phyloP scores from a whole-genome alignment of 1,140 invertebrate species.

The Drosophila triauraria region DNA sequence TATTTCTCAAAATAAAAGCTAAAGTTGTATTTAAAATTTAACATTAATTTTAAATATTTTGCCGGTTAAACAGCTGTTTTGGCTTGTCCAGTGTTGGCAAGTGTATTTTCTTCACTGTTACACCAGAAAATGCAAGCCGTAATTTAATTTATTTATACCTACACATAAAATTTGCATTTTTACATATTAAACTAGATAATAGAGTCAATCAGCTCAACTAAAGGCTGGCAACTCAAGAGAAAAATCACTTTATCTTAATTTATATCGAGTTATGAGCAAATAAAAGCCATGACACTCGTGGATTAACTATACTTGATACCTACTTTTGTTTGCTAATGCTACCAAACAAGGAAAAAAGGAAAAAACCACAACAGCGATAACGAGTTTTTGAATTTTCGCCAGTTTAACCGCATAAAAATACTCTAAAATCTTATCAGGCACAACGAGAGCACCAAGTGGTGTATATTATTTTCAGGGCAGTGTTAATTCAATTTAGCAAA shows the following conservation, averaged over 20 bases:
- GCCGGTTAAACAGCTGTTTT: conserved; percentile 1
- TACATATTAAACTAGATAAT: not conserved
- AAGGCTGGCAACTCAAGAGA: too few relatives aligned
- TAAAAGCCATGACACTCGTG: not conserved
- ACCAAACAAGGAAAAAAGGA: not conserved
- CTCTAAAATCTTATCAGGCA: conserved; percentile 52
- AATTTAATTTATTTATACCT: too few relatives aligned
- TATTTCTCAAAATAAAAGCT: too few relatives aligned
- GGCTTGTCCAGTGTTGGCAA: conserved; percentile 10
- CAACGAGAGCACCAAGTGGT: conserved; percentile 22
- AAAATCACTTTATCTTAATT: too few relatives aligned
- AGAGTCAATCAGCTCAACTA: too few relatives aligned
- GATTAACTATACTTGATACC: not conserved
- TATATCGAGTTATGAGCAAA: not conserved
- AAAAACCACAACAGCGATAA: conserved; percentile 13
- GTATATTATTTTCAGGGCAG: conserved; percentile 24
- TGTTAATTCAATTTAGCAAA: conserved; percentile 45
- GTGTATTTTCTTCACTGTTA: not conserved
- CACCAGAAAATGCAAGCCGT: conserved; percentile 4
- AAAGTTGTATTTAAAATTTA: too few relatives aligned
- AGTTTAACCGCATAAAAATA: conserved; percentile 12
- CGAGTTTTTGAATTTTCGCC: conserved; percentile 18
- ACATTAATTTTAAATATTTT: not conserved
- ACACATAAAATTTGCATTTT: not conserved
- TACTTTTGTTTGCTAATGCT: not conserved